Conservation (phyloP, 2,888 invertebrate genomes). For the Drosophila pullipes region DNA sequence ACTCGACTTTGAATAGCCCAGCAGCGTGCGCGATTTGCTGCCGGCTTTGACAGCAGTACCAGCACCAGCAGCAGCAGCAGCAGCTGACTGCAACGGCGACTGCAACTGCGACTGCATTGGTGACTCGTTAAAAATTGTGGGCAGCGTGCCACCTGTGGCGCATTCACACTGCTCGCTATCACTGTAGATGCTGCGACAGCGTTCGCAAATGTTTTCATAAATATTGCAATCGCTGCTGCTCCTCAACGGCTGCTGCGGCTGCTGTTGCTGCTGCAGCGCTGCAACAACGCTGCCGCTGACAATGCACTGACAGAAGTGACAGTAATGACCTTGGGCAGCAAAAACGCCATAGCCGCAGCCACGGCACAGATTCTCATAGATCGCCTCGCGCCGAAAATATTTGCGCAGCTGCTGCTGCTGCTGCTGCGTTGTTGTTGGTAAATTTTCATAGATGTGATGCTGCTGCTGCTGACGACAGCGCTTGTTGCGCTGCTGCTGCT, state of each 20-base stretch:
- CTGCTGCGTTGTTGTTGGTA: slow-evolving; percentile 30
- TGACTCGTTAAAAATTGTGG: neutral
- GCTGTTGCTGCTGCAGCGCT: slow-evolving; percentile 49
- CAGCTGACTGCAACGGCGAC: neutral
- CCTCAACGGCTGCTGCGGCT: slow-evolving; percentile 1
- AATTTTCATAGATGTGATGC: slow-evolving; percentile 67
- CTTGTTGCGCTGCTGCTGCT: slow-evolving; percentile 38
- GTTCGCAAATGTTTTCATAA: slow-evolving; percentile 84
- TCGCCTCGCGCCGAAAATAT: slow-evolving; percentile 78
- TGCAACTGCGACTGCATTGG: neutral
- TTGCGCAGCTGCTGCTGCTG: slow-evolving; percentile 71
- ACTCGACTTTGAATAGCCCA: slow-evolving; percentile 61
- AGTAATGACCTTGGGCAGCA: slow-evolving; percentile 82
- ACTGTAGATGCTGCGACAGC: slow-evolving; percentile 81
- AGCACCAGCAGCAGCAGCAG: neutral
- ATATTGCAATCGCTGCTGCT: slow-evolving; percentile 61
- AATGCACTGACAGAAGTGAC: slow-evolving; percentile 83
- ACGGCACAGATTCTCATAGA: slow-evolving; percentile 84
- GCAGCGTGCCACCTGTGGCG: slow-evolving; percentile 13
- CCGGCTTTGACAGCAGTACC: slow-evolving; percentile 19
- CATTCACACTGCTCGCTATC: slow-evolving; percentile 77
- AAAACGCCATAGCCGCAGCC: slow-evolving; percentile 85
- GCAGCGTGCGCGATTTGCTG: slow-evolving; percentile 55
- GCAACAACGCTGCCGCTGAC: slow-evolving; percentile 74
- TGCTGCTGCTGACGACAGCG: slow-evolving; percentile 46